Percentiles rank a stretch among this genome's conserved stretches.
These are phyloP conservation scores for Smittia aterrima DNA, from an alignment of 2,888 invertebrate genomes.

Conservation along the genomic window DNA sequence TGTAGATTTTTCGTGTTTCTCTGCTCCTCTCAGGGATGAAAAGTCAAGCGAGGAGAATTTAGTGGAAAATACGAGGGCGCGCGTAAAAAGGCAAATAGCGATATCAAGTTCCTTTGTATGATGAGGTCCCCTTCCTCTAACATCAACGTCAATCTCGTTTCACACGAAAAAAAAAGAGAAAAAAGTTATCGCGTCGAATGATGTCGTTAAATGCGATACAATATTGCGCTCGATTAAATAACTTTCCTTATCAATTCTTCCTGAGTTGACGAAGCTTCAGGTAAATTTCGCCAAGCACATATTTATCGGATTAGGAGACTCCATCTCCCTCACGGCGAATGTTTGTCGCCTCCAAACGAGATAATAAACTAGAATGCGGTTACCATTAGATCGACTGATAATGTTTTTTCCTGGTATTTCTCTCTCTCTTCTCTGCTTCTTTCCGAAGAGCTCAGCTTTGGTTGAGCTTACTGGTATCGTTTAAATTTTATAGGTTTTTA, in stretches of 20 bases:
- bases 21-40: not conserved
- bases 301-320: constrained; percentile 33
- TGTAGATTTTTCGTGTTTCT: not conserved
- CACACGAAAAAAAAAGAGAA: constrained; percentile 33
- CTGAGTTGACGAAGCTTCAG: not conserved
- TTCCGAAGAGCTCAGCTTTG: not conserved
- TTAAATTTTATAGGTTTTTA: constrained; percentile 40
- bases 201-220: constrained; percentile 36
- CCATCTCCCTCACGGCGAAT: not conserved
- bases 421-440: not conserved
- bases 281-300: constrained; percentile 6
- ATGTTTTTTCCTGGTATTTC: constrained; percentile 14
- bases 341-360: constrained; percentile 21
- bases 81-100: not conserved
- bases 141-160: constrained; percentile 33
- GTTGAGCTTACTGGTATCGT: constrained; percentile 22
- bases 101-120: not conserved
- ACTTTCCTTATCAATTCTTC: constrained; percentile 29
- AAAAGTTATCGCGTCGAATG: not conserved
- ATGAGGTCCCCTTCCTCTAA: no score
- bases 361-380: constrained; percentile 42
- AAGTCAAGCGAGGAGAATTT: not conserved
- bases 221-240: constrained; percentile 30
- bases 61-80: not conserved
- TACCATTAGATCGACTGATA: constrained; percentile 40